Conservation (phyloP, 2,113 vertebrate genomes). For the Thermophis baileyi region DNA sequence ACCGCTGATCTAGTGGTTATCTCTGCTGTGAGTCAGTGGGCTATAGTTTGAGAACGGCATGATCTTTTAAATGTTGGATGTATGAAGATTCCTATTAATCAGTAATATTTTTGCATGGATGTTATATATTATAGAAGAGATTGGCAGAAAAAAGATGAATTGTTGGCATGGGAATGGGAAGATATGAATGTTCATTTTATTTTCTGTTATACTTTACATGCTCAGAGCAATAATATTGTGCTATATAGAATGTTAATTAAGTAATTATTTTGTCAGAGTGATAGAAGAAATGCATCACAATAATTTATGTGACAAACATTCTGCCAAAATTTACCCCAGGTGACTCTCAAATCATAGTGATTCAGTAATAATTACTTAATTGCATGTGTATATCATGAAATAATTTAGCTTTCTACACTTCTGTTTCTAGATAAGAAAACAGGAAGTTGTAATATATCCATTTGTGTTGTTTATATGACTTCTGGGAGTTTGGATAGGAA, state of each 20-base stretch:
- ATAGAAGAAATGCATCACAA: conserved; percentile 17
- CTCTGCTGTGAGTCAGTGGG: not conserved
- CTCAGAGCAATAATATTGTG: not conserved
- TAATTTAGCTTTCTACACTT: conserved; percentile 19
- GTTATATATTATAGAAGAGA: not conserved
- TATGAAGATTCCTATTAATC: not conserved
- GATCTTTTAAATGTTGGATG: not conserved
- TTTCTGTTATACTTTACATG: not conserved
- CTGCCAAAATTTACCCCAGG: conserved; percentile 31
- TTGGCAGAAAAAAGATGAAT: conserved; percentile 8
- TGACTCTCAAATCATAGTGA: conserved; percentile 28
- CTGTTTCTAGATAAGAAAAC: conserved; percentile 27
- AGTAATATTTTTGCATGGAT: not conserved
- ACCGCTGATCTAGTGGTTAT: not conserved
- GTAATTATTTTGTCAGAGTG: conserved; percentile 7
- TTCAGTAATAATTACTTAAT: conserved; percentile 32
- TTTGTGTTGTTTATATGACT: not conserved
- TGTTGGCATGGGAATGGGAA: not conserved
- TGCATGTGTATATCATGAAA: conserved; percentile 34
- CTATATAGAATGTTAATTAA: not conserved
- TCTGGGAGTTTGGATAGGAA: not conserved
- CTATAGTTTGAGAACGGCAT: not conserved
- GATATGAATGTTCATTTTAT: not conserved
- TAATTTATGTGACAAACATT: conserved; percentile 29
- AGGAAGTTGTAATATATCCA: not conserved